Evolutionary conservation across 2,113 vertebrate species (phyloP), one percentile per base, ranked within the genome.

Genomic region (Psittacus erithacus): DNA sequence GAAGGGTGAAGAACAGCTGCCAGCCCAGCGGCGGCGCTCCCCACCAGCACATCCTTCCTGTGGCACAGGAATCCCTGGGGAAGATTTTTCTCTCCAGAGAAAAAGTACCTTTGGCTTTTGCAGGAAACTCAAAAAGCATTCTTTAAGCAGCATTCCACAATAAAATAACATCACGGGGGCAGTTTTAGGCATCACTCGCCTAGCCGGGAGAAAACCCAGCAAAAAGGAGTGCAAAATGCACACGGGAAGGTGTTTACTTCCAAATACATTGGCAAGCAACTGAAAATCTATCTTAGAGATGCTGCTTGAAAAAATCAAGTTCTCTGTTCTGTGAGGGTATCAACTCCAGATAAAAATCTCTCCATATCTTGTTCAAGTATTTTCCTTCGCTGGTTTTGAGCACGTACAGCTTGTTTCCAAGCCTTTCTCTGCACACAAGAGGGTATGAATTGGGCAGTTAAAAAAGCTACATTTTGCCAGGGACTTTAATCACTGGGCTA

Each of bases 21-120:
- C 82, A 80, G 86, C 92, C 93, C 94, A 13, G 80, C 3, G 29
- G 77, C 57, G 81, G 91, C 84, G 84, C 89, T 95, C 69, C 84
- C 83, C 6, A 2, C 38, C 82, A 75, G 17, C 17, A 9, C 88
- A 92, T 78, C 69, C 77, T 41, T 52, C 60, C 77, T 87, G 6
- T 4, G 4, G 10, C 68, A 7, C 20, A 5, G 38, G 33, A 50
- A 39, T 33, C 73, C 46, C 38, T 1, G 8, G 10, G 47, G 71
- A 39, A 60, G 19, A 5, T 6, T 55, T 46, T 23, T 10, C 38
- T 44, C n/a, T 53, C 31, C 10, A 5, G 22, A 39, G 38, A 8
- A 76, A 76, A 73, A 73, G 47, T 3, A 2, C 5, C 53, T 22
- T 28, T 33, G 46, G 44, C 6, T 86, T 11, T 27, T 70, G 13